Percentiles rank a stretch among this genome's conserved stretches.
Conservation (phyloP, 2,113 vertebrate species). For the Anoplopoma fimbria region DNA sequence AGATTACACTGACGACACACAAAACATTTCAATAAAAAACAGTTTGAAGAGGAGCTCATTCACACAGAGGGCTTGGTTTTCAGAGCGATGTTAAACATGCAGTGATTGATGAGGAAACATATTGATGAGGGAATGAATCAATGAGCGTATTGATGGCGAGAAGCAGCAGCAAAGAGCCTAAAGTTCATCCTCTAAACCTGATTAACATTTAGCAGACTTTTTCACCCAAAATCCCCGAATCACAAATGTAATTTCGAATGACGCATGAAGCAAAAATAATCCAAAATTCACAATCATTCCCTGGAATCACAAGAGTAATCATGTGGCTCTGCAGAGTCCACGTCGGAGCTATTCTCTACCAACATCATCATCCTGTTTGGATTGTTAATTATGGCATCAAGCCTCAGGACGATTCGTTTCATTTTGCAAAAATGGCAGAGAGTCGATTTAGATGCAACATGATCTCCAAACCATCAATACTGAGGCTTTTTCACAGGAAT, state of each 20-base stretch:
- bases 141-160: background rate
- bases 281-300: background rate
- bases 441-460: background rate
- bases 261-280: too few species aligned
- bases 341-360: background rate
- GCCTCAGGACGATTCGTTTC: background rate
- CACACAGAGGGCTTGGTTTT: slow-evolving; percentile 71
- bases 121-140: background rate
- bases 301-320: too few species aligned
- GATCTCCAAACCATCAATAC: background rate
- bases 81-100: background rate
- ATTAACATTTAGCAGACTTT: too few species aligned
- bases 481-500: background rate
- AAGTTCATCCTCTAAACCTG: background rate
- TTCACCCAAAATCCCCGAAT: too few species aligned
- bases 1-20: background rate
- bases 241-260: too few species aligned
- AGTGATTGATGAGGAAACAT: background rate
- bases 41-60: slow-evolving; percentile 31
- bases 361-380: background rate
- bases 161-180: background rate
- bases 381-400: background rate
- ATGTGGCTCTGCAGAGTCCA: too few species aligned
- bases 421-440: background rate
- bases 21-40: background rate